Conservation (phyloP, 2,113 vertebrate species). For the Alethe castanea region DNA sequence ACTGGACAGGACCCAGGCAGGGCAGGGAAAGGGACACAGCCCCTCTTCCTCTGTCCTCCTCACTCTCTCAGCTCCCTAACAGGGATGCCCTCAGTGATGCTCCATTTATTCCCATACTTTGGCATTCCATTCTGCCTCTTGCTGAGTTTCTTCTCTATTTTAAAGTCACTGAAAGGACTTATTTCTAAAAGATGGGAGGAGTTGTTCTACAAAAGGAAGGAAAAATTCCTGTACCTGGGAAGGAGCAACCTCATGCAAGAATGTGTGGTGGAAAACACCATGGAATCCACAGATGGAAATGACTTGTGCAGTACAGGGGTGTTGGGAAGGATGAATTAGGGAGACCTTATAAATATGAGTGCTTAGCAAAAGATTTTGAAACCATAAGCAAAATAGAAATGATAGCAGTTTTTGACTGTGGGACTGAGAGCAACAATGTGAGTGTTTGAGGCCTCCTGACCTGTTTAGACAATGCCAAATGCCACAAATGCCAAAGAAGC, state of each 20-base stretch:
- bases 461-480: too few relatives aligned
- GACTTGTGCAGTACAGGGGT: not conserved
- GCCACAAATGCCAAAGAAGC: too few relatives aligned
- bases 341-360: too few relatives aligned
- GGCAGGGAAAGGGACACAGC: not conserved
- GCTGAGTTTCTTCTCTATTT: not conserved
- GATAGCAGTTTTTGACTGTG: too few relatives aligned
- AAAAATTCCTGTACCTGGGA: not conserved
- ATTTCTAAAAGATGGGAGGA: not conserved
- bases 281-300: not conserved
- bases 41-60: not conserved
- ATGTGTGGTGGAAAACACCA: not conserved
- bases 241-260: not conserved
- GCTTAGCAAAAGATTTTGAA: too few relatives aligned
- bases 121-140: not conserved
- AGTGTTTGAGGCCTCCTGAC: too few relatives aligned
- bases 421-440: too few relatives aligned
- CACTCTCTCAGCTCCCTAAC: not conserved
- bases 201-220: not conserved
- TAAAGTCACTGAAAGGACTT: not conserved
- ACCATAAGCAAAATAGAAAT: too few relatives aligned
- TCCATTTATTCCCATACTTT: not conserved
- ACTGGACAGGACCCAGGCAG: not conserved
- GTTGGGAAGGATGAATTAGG: too few relatives aligned
- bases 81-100: accelerated